Evolutionary conservation across 2,888 invertebrate genomes (phyloP), one percentile per base, ranked within the genome.

Genomic region (Eupeodes latifasciatus): DNA sequence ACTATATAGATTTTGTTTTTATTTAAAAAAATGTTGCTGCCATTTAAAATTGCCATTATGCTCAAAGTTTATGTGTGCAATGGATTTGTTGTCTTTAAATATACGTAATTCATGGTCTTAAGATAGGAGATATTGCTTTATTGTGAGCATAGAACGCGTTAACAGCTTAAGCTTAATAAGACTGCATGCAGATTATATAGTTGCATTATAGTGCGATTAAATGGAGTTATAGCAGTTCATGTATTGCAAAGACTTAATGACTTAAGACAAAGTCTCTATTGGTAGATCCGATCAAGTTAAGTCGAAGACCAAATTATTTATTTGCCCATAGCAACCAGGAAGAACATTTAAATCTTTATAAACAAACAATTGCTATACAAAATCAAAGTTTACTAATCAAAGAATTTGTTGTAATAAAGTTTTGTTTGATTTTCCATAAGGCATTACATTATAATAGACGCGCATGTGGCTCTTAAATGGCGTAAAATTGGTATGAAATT

Each of bases 51-150:
- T 71, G 57, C 49, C 51, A 59, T 62, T 40, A 64, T 16, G 44
- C 34, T 14, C 49, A 3, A 80, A 51, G 72, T 64, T 74, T 82
- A 81, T 82, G 51, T 69, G 51, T 44, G 49, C 36, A 16, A 53
- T 59, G n/a, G 57, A 51, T 71, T 75, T 55, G 69, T 10, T 74
- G 49, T 47, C 27, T 27, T 66, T 61, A 77, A 77, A 82, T 71
- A 82, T 71, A 51, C 40, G 53, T 83, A 69, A 75, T 80, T 81
- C 81, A 85, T 76, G 85, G 71, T 85, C 71, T 40, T 19, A 71
- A 76, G 69, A 76, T 80, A 62, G 19, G 4, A 44, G 36, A 62
- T 75, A 84, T 84, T 75, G 71, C 57, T 80, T 59, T 36, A 71
- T 59, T 80, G 57, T 69, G 76, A 59, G 64, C 51, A 14, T 53